phyloP scores from a whole-genome alignment of 2,113 vertebrate species.

The Psittacus erithacus region DNA sequence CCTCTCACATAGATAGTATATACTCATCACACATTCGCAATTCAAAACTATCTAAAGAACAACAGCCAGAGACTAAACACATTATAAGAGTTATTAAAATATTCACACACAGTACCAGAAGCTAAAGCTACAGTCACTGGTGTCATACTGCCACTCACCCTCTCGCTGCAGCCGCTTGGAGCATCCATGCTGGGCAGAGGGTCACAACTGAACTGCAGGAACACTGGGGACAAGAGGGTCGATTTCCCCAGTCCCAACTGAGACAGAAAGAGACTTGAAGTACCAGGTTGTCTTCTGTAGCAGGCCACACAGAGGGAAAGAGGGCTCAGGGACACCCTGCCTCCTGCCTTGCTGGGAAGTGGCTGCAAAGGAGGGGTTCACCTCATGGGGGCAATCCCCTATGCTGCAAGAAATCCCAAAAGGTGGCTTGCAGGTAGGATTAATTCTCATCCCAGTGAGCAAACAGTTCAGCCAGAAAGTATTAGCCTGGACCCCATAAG shows the following conservation, averaged over 20 bases:
- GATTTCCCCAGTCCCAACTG: neutral
- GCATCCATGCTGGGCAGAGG: neutral
- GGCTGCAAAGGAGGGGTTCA: fast-evolving
- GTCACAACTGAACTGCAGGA: neutral
- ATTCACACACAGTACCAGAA: neutral
- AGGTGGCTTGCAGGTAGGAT: neutral
- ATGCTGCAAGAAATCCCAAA: neutral
- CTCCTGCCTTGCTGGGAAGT: neutral
- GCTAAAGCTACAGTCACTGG: neutral
- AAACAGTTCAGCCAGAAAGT: neutral
- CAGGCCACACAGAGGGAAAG: neutral
- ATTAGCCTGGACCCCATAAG: neutral
- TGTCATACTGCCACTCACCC: neutral
- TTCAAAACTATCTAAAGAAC: neutral
- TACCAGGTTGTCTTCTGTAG: neutral
- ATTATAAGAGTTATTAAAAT: neutral
- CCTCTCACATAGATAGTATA: neutral
- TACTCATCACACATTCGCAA: fast-evolving
- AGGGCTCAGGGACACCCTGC: neutral
- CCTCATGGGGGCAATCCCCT: neutral
- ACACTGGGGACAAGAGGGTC: neutral
- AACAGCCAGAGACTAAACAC: neutral
- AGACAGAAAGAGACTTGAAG: neutral
- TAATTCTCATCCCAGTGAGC: neutral
- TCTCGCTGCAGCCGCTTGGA: neutral